A percentile compares a stretch with the other conserved stretches of the same genome.
These are phyloP conservation scores for Amphipyra berbera DNA, from an alignment of 2,888 invertebrate species.

Conservation along the genomic window DNA sequence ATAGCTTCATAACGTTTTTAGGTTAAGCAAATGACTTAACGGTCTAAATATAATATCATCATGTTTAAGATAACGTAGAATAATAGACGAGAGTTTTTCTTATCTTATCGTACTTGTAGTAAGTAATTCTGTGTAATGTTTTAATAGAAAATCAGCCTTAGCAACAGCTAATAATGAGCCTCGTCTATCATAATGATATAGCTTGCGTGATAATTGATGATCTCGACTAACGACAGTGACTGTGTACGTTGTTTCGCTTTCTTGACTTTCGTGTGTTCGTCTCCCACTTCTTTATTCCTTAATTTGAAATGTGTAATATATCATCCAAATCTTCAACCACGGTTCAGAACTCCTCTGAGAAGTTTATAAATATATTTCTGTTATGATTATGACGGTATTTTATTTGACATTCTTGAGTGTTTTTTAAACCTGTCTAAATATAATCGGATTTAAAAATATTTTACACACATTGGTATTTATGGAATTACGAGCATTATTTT, in stretches of 20 bases:
- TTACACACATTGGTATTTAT: constrained; percentile 14
- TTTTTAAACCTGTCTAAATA: constrained; percentile 23
- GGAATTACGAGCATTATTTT: constrained; percentile 32
- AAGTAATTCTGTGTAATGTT: constrained; percentile 59
- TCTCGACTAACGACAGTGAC: constrained; percentile 60
- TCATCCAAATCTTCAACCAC: constrained; percentile 22
- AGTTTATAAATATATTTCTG: constrained; percentile 26
- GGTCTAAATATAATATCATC: constrained; percentile 42
- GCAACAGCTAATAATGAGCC: constrained; percentile 56
- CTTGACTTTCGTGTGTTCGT: constrained; percentile 69
- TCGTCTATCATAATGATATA: constrained; percentile 61
- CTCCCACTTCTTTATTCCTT: constrained; percentile 39
- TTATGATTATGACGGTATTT: constrained; percentile 29
- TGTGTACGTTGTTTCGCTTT: constrained; percentile 78
- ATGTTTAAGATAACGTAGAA: constrained; percentile 42
- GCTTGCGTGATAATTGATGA: constrained; percentile 67
- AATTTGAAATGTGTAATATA: constrained; percentile 23
- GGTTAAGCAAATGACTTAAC: constrained; percentile 59
- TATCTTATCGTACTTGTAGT: constrained; percentile 59
- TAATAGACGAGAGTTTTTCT: constrained; percentile 29
- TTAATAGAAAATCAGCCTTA: constrained; percentile 58
- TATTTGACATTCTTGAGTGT: constrained; percentile 32
- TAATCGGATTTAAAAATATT: constrained; percentile 27
- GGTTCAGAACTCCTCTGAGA: constrained; percentile 12
- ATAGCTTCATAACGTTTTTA: constrained; percentile 55